Percentiles rank a stretch among this genome's conserved stretches.
phyloP scores from a whole-genome alignment of 2,113 vertebrate genomes.

The Microtus montanus region DNA sequence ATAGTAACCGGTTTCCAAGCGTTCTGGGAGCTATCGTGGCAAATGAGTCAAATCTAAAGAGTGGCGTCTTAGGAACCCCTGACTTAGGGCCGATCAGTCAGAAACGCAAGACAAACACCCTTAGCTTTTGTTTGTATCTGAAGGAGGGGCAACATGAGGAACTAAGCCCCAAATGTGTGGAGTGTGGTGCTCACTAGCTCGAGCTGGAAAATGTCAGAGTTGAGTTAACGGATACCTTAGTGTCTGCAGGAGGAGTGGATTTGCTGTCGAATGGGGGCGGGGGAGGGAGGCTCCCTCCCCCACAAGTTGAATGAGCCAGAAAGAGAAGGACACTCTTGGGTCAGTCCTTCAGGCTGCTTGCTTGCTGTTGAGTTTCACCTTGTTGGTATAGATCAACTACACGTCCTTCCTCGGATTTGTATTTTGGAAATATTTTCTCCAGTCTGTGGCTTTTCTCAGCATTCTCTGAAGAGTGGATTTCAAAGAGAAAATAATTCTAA shows the following conservation, averaged over 20 bases:
- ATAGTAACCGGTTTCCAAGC: background rate
- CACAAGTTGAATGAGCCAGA: background rate
- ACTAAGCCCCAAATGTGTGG: background rate
- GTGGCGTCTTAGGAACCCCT: background rate
- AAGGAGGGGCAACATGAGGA: background rate
- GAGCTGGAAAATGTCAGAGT: background rate
- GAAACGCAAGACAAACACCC: background rate
- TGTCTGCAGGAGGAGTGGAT: background rate
- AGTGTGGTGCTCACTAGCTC: background rate
- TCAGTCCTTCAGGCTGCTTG: background rate
- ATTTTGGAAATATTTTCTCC: background rate
- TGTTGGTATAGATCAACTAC: background rate
- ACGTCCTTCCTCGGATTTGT: background rate
- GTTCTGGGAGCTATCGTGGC: background rate
- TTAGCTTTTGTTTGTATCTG: background rate
- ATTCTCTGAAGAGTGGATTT: background rate
- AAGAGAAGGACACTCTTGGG: background rate
- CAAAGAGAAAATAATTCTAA: background rate
- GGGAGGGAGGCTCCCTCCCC: rapidly evolving
- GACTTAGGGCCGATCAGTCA: background rate
- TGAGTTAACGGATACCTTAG: background rate
- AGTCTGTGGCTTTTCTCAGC: background rate
- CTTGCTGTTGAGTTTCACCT: background rate
- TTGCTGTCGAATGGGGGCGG: background rate
- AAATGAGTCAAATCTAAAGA: background rate